These are phyloP conservation scores for Hycleus phaleratus DNA, from an alignment of 1,140 invertebrate species.

Conservation along the genomic window DNA sequence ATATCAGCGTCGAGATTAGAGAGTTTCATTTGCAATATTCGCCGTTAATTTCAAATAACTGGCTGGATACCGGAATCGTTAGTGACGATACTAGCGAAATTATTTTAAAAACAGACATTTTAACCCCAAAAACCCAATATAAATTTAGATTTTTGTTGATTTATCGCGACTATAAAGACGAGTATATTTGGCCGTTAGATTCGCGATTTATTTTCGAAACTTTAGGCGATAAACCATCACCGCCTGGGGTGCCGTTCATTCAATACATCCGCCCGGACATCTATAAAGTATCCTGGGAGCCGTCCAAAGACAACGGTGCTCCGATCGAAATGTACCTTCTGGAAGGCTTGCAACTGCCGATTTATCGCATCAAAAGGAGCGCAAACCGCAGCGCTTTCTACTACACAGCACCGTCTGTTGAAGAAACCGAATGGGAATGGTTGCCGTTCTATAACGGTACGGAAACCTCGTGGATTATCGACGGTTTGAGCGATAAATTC, in stretches of 20 bases:
- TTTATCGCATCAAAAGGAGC: constrained; percentile 33
- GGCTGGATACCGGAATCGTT: constrained; percentile 22
- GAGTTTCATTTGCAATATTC: constrained; percentile 32
- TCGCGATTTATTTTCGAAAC: constrained; percentile 67
- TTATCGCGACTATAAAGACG: constrained; percentile 51
- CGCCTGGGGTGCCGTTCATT: constrained; percentile 58
- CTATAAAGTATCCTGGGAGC: constrained; percentile 66
- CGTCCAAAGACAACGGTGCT: constrained; percentile 59
- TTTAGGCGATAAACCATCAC: constrained; percentile 57
- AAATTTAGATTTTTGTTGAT: constrained; percentile 61
- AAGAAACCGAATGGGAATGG: constrained; percentile 51
- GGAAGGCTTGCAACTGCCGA: constrained; percentile 43
- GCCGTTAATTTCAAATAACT: constrained; percentile 28
- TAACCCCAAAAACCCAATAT: constrained; percentile 66
- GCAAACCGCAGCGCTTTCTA: constrained; percentile 34
- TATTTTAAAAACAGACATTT: constrained; percentile 43
- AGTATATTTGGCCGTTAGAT: constrained; percentile 61
- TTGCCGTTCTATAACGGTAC: constrained; percentile 73
- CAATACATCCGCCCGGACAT: constrained; percentile 54
- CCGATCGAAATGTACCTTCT: constrained; percentile 52
- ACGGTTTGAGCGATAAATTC: constrained; percentile 55
- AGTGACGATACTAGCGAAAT: constrained; percentile 9
- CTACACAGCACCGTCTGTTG: constrained; percentile 35
- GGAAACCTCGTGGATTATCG: constrained; percentile 72
- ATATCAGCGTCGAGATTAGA: constrained; percentile 40